Evolutionary conservation across 2,113 vertebrate genomes (phyloP), one percentile per base, ranked within the genome.

Genomic region (Nyctereutes procyonoides): DNA sequence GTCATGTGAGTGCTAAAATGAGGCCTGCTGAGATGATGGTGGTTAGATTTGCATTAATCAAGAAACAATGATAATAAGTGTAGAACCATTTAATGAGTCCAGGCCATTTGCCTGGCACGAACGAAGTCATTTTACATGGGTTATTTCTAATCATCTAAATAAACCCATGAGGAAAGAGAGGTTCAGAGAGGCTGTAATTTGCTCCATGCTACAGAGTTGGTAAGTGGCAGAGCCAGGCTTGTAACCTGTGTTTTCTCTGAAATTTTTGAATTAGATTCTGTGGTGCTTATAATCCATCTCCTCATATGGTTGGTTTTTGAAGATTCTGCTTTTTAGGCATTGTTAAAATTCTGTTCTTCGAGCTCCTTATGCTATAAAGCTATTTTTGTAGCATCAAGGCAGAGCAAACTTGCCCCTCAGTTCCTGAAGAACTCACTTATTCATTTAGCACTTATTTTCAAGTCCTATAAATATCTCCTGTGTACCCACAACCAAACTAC

Each of bases 41-140:
- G 93, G 86, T 76, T 92, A 96, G 92, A 98, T 97, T 96, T 97
- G 96, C 98, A 98, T 98, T 98, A 97, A 98, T 98, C 97, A 98
- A 93, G 96, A 96, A 97, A 96, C 95, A 97, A 92, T 95, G 96
- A 97, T 98, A 96, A 94, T 96, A 95, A 98, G 89, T 84, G 32
- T 83, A 80, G 90, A 96, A 92, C 79, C 92, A 92, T 93, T 97
- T 76, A 96, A 96, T 73, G 87, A 93, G 38, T 83, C 48, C 74
- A 95, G 95, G 74, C 79, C 86, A 96, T 95, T 97, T 93, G 89
- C 96, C 93, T 84, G 83, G 90, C 93, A 97, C 92, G 43, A 96
- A 95, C 79, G 48, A 91, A 97, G 56, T 81, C 65, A 95, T 96
- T 97, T 89, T 53, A 86, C 81, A 74, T 65, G 74, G 48, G 35